Conservation (phyloP, 2,797 vertebrate species). For the Chrosomus eos region DNA sequence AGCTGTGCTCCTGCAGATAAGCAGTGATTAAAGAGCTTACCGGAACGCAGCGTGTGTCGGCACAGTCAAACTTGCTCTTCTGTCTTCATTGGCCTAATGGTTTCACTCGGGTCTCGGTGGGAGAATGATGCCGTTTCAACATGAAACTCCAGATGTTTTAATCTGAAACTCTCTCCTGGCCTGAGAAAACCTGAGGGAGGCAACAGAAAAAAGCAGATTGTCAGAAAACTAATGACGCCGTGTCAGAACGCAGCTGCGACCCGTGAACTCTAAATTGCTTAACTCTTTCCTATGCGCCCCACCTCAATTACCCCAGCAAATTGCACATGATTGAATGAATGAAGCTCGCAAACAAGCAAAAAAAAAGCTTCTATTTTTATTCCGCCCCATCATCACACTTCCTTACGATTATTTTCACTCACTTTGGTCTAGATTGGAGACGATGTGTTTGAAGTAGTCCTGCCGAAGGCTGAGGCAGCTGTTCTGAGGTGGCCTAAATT, state of each 20-base stretch:
- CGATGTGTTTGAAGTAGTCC: constrained; percentile 17
- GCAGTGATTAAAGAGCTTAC: constrained; percentile 89
- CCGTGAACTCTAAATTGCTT: constrained; percentile 70
- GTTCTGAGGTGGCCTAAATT: constrained; percentile 44
- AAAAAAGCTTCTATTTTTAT: constrained; percentile 24
- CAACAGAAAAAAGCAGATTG: constrained; percentile 44
- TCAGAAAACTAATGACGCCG: constrained; percentile 58
- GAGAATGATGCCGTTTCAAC: constrained; percentile 77
- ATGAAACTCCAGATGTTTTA: constrained; percentile 86
- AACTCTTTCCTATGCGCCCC: constrained; percentile 61
- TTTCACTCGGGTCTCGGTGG: constrained; percentile 63
- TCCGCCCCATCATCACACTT: constrained; percentile 30
- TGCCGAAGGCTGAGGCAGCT: constrained; percentile 44
- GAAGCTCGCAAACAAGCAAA: constrained; percentile 53
- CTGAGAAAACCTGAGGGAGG: constrained; percentile 36
- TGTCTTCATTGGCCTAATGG: constrained; percentile 87
- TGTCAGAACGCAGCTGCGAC: constrained; percentile 68
- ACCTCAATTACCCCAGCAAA: constrained; percentile 64
- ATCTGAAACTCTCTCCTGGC: constrained; percentile 60
- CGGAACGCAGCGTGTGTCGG: constrained; percentile 76
- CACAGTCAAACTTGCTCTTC: constrained; percentile 80
- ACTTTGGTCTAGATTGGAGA: constrained; percentile 19
- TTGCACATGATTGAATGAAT: constrained; percentile 67
- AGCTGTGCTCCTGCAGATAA: constrained; percentile 79
- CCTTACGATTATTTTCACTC: constrained; percentile 50